A percentile compares a stretch with the other conserved stretches of the same genome.
Evolutionary conservation across 2,797 vertebrate species (phyloP).

Genomic region (Oreochromis grahami): DNA sequence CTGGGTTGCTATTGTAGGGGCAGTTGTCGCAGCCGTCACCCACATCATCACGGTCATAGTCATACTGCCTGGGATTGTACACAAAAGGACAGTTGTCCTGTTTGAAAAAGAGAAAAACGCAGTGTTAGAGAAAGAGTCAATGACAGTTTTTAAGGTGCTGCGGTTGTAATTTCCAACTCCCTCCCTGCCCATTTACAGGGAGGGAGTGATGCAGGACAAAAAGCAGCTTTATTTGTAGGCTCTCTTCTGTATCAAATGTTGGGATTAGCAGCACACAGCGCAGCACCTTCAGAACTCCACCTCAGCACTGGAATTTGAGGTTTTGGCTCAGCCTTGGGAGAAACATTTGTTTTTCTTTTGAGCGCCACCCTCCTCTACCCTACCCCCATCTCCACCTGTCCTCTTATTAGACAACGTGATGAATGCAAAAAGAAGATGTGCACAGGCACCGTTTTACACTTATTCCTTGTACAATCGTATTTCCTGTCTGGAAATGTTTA

Average conservation of each 20-base stretch:
- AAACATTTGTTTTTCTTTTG: slow-evolving; percentile 63
- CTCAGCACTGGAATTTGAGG: slow-evolving; percentile 66
- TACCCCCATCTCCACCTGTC: neutral
- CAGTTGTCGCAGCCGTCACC: slow-evolving; percentile 98
- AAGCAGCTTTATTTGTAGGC: slow-evolving; percentile 62
- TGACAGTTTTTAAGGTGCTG: slow-evolving; percentile 24
- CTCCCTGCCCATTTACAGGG: slow-evolving; percentile 39
- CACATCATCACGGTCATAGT: slow-evolving; percentile 95
- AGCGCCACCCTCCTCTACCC: neutral
- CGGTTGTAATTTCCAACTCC: slow-evolving; percentile 38
- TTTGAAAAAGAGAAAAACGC: slow-evolving; percentile 27
- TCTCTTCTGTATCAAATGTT: slow-evolving; percentile 50
- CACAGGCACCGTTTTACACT: neutral
- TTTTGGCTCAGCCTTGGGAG: slow-evolving; percentile 56
- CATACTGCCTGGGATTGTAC: slow-evolving; percentile 96
- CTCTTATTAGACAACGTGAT: slow-evolving; percentile 39
- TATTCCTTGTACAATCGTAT: neutral
- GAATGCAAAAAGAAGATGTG: slow-evolving; percentile 28
- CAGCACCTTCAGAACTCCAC: slow-evolving; percentile 50
- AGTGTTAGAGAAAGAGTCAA: neutral
- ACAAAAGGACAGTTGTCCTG: slow-evolving; percentile 97
- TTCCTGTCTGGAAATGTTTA: neutral
- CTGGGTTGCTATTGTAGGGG: slow-evolving; percentile 96
- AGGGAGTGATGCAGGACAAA: slow-evolving; percentile 40
- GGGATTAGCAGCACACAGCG: slow-evolving; percentile 59